Percentiles rank a stretch among this genome's conserved stretches.
phyloP scores from a whole-genome alignment of 2,888 invertebrate genomes.

The Brachypterus glaber region DNA sequence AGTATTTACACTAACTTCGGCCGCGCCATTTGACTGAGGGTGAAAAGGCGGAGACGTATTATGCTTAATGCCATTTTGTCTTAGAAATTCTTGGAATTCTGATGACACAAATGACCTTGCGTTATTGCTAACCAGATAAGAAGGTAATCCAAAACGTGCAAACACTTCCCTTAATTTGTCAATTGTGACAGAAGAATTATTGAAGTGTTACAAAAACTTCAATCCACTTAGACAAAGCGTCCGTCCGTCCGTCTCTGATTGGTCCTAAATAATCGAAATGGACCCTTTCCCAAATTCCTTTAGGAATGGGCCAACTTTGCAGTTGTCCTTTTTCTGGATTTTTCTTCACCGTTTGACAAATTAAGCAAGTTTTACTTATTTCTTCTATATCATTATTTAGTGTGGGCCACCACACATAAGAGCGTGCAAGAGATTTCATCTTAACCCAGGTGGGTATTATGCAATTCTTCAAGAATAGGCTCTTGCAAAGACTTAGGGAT shows the following conservation, averaged over 20 bases:
- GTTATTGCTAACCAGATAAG: slow-evolving; percentile 1
- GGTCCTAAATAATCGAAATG: slow-evolving; percentile 7
- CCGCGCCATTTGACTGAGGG: slow-evolving; percentile 7
- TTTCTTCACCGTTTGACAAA: too few relatives aligned
- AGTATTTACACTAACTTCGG: slow-evolving; percentile 9
- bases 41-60: slow-evolving; percentile 7
- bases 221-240: slow-evolving; percentile 5
- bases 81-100: slow-evolving; percentile 5
- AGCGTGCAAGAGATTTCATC: slow-evolving; percentile 1
- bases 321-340: too few relatives aligned
- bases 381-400: slow-evolving; percentile 8
- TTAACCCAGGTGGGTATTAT: neutral
- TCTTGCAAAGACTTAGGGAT: neutral
- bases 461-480: neutral
- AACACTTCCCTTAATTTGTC: slow-evolving; percentile 3
- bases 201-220: slow-evolving; percentile 5
- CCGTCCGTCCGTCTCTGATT: neutral
- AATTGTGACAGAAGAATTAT: neutral
- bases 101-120: too few relatives aligned
- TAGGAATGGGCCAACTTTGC: slow-evolving; percentile 5
- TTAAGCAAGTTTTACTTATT: too few relatives aligned
- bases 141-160: slow-evolving; percentile 5
- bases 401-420: slow-evolving; percentile 11
- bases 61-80: slow-evolving; percentile 5
- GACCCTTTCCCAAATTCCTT: slow-evolving; percentile 1